These are phyloP conservation scores for Nothoprocta perdicaria DNA, from an alignment of 2,113 vertebrate species.

Conservation along the genomic window DNA sequence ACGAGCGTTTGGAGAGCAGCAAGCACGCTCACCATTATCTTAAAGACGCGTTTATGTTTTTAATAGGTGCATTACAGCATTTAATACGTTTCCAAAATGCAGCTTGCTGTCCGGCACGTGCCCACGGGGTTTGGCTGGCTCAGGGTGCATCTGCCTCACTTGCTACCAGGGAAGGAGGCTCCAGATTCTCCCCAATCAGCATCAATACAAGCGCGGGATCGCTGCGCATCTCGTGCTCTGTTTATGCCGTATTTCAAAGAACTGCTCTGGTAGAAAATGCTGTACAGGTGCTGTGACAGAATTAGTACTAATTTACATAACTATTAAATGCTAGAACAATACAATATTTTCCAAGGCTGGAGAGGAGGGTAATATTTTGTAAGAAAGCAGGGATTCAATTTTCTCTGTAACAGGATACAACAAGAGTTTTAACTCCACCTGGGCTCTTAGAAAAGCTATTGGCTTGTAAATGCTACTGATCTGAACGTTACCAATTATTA, in stretches of 20 bases:
- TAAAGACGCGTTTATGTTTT: not conserved
- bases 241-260: constrained; percentile 43
- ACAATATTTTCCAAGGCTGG: constrained; percentile 22
- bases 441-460: not conserved
- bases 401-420: not conserved
- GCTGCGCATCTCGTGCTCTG: not conserved
- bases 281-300: constrained; percentile 51
- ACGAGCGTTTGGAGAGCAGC: not conserved
- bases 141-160: not conserved
- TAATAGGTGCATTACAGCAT: not conserved
- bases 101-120: not conserved
- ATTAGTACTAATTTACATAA: constrained; percentile 56
- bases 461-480: not conserved
- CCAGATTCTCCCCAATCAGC: constrained; percentile 8
- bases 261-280: constrained; percentile 26
- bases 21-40: not conserved
- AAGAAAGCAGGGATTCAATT: constrained; percentile 42
- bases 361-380: not conserved
- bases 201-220: not conserved
- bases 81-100: not conserved
- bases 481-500: not conserved
- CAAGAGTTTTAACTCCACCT: not conserved
- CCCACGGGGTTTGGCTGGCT: not conserved
- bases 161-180: not conserved
- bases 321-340: constrained; percentile 54